Percentiles rank a stretch among this genome's conserved stretches.
Evolutionary conservation across 2,113 vertebrate species (phyloP).

Genomic region (Carettochelys insculpta): DNA sequence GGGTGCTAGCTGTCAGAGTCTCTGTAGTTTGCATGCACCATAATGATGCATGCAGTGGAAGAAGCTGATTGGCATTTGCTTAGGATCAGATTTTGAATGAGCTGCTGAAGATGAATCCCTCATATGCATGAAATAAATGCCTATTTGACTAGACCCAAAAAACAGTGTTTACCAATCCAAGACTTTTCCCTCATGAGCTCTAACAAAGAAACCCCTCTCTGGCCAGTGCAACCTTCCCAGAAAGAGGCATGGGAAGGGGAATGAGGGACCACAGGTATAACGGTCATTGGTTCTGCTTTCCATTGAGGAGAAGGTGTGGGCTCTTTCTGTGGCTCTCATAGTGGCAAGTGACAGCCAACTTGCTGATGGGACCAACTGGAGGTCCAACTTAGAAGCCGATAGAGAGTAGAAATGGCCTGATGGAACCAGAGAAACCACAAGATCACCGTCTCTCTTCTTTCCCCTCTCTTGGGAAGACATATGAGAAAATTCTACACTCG

Average conservation of each 20-base stretch:
- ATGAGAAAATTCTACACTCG: no score
- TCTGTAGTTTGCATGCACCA: background rate
- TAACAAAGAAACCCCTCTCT: background rate
- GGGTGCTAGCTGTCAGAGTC: background rate
- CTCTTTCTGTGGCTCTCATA: background rate
- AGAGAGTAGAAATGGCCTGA: background rate
- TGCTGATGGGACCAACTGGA: background rate
- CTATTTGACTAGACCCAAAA: background rate
- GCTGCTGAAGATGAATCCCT: background rate
- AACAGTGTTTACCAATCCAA: background rate
- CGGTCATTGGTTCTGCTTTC: background rate
- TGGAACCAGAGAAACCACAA: background rate
- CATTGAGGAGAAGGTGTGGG: accelerated
- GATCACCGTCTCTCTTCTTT: background rate
- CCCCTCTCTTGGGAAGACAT: background rate
- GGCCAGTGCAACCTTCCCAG: background rate
- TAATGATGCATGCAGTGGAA: accelerated
- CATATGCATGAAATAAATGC: background rate
- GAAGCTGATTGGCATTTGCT: background rate
- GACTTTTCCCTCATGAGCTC: background rate
- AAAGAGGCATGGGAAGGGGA: background rate
- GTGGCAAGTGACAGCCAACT: background rate
- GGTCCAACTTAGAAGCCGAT: background rate
- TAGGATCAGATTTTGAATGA: background rate
- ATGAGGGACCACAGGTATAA: background rate